Base-by-base conservation (phyloP, 2,888 invertebrate genomes). In the Diarsia dahlii region DNA sequence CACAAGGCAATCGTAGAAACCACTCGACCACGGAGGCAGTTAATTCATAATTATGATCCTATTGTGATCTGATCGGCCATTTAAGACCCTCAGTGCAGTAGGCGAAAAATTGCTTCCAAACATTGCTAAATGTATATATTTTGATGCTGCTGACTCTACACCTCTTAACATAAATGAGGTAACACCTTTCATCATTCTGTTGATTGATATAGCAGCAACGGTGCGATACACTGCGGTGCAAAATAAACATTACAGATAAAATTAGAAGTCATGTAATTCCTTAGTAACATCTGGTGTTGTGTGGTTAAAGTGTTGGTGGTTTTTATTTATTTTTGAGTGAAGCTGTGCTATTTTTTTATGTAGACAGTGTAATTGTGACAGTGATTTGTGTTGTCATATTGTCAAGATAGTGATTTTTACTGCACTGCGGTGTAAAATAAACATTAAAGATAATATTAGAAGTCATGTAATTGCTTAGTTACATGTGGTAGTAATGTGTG, bases 171-270 rank as follows among this genome's bases (percentile, higher is more conserved):
- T 67, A 34, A 58, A 50, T 64, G 45, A 71, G 58, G 65, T 70
- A 62, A 60, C 65, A 73, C 76, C 67, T 78, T 81, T 81, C 75
- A 64, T 58, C 48, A 4, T 56, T 20, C 28, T 12, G 60, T 78
- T 81, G 67, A 78, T 60, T 64, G 83, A 82, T 73, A 56, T 63
- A 63, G 20, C 48, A 72, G 56, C 20, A 50, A 72, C 56, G 34
- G 48, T 34, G 39, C 34, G 18, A 63, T 71, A 15, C n/a, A 48
- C 77, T 52, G 52, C 23, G 23, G 66, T 71, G 76, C 46, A 74
- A 78, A 66, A 74, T 66, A 74, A 78, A 81, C 79, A 62, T 54
- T 9, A 18, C 34, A 79, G 81, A 86, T 85, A 79, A 66, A 74
- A 66, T 66, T 74, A 69, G 79, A 74, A 69, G 74, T 58, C 50